Evolutionary conservation across 2,797 vertebrate genomes (phyloP).

Genomic region (Lagorchestes hirsutus): DNA sequence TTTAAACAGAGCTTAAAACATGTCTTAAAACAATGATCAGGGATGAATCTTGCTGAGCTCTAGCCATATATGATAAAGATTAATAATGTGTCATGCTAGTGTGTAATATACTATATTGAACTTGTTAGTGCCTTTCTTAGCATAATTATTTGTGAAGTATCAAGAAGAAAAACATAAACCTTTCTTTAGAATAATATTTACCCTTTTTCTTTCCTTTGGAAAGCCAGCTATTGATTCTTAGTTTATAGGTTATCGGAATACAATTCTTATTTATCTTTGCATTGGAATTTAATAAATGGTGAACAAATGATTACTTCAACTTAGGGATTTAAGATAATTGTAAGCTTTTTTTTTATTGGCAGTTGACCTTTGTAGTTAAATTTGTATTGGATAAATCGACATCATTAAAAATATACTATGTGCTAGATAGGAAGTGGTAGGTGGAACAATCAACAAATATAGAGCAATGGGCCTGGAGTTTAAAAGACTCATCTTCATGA

Average conservation of each 20-base stretch:
- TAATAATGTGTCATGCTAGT: not conserved
- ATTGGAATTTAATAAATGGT: no score
- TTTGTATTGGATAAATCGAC: no score
- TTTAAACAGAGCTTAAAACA: not conserved
- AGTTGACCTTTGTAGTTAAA: no score
- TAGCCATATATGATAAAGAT: not conserved
- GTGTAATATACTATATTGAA: not conserved
- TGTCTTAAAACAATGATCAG: not conserved
- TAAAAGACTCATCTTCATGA: not conserved
- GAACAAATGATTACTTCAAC: no score
- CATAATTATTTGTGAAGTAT: not conserved
- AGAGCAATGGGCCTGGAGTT: not conserved
- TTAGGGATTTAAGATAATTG: no score
- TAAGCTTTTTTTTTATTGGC: no score
- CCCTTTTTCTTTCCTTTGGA: no score
- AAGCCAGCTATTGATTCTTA: no score
- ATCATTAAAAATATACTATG: not conserved
- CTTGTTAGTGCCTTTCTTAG: not conserved
- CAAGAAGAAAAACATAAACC: not conserved
- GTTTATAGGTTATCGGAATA: no score
- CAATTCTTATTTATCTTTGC: no score
- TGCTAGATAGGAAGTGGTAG: not conserved
- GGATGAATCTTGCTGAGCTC: not conserved
- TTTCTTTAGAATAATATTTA: no score
- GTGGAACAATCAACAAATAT: not conserved